Evolutionary conservation across 1,140 invertebrate genomes (phyloP).

Genomic region (Diabrotica virgifera): DNA sequence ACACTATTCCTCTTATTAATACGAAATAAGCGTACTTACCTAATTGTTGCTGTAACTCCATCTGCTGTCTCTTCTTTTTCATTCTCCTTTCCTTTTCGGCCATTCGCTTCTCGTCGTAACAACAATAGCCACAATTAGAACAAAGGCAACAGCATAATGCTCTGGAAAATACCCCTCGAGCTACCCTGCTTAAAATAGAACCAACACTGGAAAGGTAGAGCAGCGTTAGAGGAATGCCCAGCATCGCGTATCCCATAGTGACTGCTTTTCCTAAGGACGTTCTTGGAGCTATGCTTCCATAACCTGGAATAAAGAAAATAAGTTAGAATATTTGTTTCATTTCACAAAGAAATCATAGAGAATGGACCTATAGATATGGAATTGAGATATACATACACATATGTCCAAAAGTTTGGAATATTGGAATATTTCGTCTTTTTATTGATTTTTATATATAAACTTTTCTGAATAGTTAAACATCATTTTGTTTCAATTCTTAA

Average conservation of each 20-base stretch:
- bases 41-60: constrained; percentile 67
- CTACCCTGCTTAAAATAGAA: constrained; percentile 77
- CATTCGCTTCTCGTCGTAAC: constrained; percentile 78
- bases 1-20: background rate
- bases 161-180: constrained; percentile 81
- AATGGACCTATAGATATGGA: too few species aligned
- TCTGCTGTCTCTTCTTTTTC: constrained; percentile 71
- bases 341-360: background rate
- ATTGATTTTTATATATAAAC: too few species aligned
- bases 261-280: constrained; percentile 79
- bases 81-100: constrained; percentile 74
- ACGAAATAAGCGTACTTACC: constrained; percentile 37
- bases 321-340: background rate
- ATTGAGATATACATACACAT: too few species aligned
- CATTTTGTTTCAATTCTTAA: too few species aligned
- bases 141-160: constrained; percentile 79
- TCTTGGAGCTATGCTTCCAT: constrained; percentile 81
- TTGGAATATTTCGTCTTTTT: too few species aligned
- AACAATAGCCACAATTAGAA: constrained; percentile 81
- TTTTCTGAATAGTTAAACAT: too few species aligned
- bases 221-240: constrained; percentile 89
- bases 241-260: constrained; percentile 83
- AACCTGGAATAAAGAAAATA: constrained; percentile 62
- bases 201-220: constrained; percentile 83
- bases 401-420: too few species aligned